Evolutionary conservation across 2,113 vertebrate genomes (phyloP).

Genomic region (Laterallus jamaicensis): DNA sequence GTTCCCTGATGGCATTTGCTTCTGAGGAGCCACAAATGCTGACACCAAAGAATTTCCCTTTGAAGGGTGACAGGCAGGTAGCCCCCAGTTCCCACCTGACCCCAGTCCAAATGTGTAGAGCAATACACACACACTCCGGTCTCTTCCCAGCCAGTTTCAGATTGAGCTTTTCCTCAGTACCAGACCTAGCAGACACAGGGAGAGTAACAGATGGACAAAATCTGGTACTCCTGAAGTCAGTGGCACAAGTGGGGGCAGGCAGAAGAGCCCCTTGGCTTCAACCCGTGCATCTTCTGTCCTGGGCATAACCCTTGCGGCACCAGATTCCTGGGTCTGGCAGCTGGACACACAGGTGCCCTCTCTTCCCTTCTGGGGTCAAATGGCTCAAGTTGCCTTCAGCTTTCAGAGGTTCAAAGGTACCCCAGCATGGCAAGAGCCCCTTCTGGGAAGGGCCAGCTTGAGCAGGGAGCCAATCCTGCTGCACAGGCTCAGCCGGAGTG

Average conservation of each 20-base stretch:
- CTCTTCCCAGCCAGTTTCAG: background rate
- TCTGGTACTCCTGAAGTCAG: background rate
- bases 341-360: background rate
- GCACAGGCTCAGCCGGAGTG: background rate
- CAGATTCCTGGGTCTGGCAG: background rate
- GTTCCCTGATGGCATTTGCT: background rate
- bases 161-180: background rate
- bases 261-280: background rate
- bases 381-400: background rate
- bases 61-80: background rate
- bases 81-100: background rate
- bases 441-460: background rate
- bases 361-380: background rate
- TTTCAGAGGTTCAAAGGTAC: background rate
- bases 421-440: fast-evolving
- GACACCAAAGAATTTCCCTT: background rate
- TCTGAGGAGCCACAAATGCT: background rate
- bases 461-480: background rate
- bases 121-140: background rate
- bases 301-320: background rate
- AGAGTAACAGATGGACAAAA: background rate
- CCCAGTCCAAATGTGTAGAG: background rate
- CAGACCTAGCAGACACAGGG: background rate
- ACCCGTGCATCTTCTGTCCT: background rate
- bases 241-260: background rate